Evolutionary conservation across 2,113 vertebrate genomes (phyloP).

Genomic region (Tamias sibiricus): DNA sequence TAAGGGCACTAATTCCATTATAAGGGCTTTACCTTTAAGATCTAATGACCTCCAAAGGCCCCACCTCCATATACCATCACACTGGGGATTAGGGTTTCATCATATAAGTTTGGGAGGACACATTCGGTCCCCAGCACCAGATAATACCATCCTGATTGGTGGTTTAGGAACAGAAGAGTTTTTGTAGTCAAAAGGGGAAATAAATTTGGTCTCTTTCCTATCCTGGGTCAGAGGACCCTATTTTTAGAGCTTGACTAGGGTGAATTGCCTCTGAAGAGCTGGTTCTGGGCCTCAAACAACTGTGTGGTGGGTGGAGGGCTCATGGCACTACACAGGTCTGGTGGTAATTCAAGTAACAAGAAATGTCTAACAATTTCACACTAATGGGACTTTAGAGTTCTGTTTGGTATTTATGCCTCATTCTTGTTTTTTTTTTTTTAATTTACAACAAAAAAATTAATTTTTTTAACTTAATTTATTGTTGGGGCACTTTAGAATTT

Average conservation of each 20-base stretch:
- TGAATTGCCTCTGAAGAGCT: not conserved
- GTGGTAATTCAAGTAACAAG: not conserved
- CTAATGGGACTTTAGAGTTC: not conserved
- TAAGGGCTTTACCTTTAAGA: not conserved
- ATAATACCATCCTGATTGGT: not conserved
- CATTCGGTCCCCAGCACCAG: not conserved
- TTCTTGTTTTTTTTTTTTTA: constrained; percentile 47
- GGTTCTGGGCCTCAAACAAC: not conserved
- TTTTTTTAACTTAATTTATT: not conserved
- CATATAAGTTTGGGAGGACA: not conserved
- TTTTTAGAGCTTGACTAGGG: not conserved
- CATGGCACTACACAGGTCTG: not conserved
- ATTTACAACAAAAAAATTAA: too few relatives aligned
- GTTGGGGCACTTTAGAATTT: not conserved
- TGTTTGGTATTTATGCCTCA: not conserved
- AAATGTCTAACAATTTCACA: not conserved
- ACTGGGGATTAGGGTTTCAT: not conserved
- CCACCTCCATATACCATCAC: not conserved
- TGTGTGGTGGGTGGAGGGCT: not conserved
- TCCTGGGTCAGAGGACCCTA: not conserved
- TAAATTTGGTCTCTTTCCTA: not conserved
- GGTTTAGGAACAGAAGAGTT: not conserved
- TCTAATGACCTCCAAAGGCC: not conserved
- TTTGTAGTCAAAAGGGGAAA: not conserved
- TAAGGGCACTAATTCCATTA: not conserved